Conservation (phyloP, 2,113 vertebrate genomes). For the Heterotilapia buettikoferi region DNA sequence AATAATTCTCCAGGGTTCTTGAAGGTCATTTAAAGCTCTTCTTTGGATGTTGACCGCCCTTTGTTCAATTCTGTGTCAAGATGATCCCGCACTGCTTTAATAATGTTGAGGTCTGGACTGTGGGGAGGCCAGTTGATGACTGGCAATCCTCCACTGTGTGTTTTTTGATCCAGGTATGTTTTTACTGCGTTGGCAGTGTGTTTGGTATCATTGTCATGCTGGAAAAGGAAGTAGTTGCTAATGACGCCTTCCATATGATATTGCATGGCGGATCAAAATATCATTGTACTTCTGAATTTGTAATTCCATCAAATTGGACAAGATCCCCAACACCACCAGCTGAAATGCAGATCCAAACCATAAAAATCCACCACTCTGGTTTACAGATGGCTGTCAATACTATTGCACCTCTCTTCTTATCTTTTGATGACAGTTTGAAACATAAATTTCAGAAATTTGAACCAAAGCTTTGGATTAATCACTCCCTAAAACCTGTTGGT, state of each 20-base stretch:
- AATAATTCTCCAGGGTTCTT: background rate
- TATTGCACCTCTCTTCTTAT: background rate
- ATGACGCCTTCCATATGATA: background rate
- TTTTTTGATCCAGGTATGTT: background rate
- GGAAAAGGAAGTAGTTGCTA: background rate
- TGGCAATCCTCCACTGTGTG: background rate
- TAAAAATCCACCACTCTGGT: background rate
- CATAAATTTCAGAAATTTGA: background rate
- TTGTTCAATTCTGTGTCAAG: background rate
- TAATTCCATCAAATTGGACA: background rate
- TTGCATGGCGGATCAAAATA: background rate
- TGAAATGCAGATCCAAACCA: background rate
- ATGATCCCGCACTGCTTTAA: background rate
- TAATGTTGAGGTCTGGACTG: background rate
- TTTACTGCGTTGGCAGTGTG: fast-evolving
- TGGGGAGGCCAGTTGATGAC: background rate
- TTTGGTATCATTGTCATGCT: background rate
- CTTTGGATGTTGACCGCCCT: background rate
- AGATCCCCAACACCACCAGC: background rate
- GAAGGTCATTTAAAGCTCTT: background rate
- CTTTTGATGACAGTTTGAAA: background rate
- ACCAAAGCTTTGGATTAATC: background rate
- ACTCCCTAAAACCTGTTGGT: background rate
- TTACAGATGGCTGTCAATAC: background rate
- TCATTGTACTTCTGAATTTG: background rate